Base-by-base conservation (phyloP, 2,888 invertebrate species). In the Rhagonycha fulva region DNA sequence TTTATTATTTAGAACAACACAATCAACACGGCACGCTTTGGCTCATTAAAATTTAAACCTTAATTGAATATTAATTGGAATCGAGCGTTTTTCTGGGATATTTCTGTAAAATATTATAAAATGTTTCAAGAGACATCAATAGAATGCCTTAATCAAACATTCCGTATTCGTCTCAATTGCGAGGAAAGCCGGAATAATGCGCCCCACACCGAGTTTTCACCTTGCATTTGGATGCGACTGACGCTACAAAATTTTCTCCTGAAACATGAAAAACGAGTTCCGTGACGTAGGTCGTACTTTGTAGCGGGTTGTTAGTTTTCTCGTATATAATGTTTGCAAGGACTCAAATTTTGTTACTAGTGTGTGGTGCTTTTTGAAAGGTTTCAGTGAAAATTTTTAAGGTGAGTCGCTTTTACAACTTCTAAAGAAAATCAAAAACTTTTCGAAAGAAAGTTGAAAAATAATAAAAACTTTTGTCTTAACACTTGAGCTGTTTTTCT, bases 251-350 rank as follows among this genome's bases (percentile, higher is more conserved):
- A 68, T 67, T 71, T 72, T 69, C 70, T 14, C 62, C 61, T 32
- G 75, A 68, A 75, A 71, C 14, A 61, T 62, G 62, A 69, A 72
- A 71, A 68, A 62, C 72, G 60, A 71, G 32, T 68, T 60, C 62
- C 47, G 14, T 12, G 26, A 60, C 75, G 75, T 75, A 75, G 23
- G 75, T 72, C 75, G 3, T 3, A 9, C 47, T 62, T 62, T 62
- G 62, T 7, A 24, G n/a, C 10, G 28, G 9, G 19, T 26, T 10
- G 9, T 24, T 14, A 26, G 62, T 66, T 71, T 68, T 70, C 26
- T 69, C 76, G 74, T 77, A 77, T 77, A 77, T 74, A 77, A 77
- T 74, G 77, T 72, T 71, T 47, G 72, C 68, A n/a, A 70, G 63
- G 71, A 69, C 62, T 72, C 67, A 67, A 77, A 74, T 77, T 77